Evolutionary conservation across 2,113 vertebrate genomes (phyloP).

Genomic region (Pollachius pollachius): DNA sequence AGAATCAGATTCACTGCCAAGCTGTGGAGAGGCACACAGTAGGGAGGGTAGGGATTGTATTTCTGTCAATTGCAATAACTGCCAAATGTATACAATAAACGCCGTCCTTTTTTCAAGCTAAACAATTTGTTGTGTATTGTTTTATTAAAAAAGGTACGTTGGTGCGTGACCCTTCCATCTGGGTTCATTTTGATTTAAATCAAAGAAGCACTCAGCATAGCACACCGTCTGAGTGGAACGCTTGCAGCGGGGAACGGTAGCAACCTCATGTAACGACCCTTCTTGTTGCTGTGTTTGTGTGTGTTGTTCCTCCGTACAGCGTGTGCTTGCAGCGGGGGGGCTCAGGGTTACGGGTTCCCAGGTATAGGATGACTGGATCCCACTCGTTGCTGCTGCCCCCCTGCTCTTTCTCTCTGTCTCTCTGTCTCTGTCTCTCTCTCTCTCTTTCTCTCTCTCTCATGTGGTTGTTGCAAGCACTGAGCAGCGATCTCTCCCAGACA

Average conservation of each 20-base stretch:
- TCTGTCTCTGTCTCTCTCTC: constrained; percentile 47
- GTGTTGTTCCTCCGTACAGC: constrained; percentile 48
- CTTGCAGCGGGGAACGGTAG: neutral
- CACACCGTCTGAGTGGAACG: neutral
- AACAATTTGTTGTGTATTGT: neutral
- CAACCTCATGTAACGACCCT: constrained; percentile 33
- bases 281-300: constrained; percentile 66
- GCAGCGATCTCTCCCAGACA: constrained; percentile 41
- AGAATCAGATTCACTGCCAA: constrained; percentile 35
- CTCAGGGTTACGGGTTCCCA: constrained; percentile 27
- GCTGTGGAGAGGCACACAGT: constrained; percentile 18
- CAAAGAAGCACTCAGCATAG: neutral
- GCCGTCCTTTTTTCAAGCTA: constrained; percentile 25
- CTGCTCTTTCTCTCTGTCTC: constrained; percentile 49
- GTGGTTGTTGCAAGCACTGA: constrained; percentile 30
- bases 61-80: constrained; percentile 46
- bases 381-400: constrained; percentile 25
- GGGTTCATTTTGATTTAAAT: neutral
- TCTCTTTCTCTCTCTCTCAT: constrained; percentile 52
- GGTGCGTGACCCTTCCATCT: neutral
- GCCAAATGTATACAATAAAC: constrained; percentile 65
- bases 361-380: constrained; percentile 59
- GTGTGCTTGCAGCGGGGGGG: too few relatives aligned
- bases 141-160: neutral
- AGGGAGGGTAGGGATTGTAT: constrained; percentile 12